Evolutionary conservation across 2,797 vertebrate genomes (phyloP).

Genomic region (Pipistrellus nathusii): DNA sequence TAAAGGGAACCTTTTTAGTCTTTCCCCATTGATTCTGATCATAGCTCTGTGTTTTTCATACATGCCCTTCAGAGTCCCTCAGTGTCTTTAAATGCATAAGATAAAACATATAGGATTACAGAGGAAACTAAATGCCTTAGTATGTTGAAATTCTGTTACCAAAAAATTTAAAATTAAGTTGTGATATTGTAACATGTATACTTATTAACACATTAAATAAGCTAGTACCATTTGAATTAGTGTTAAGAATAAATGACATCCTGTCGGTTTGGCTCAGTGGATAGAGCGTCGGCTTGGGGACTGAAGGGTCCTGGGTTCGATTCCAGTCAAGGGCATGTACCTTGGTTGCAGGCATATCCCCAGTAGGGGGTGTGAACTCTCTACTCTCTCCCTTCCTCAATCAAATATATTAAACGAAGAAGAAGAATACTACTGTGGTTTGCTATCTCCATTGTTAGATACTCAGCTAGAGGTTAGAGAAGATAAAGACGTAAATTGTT

Average conservation of each 20-base stretch:
- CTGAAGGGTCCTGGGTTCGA: no score
- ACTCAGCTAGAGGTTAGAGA: not conserved
- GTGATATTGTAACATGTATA: not conserved
- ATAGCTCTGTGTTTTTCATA: not conserved
- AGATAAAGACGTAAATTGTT: not conserved
- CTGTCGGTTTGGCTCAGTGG: no score
- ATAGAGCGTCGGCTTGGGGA: no score
- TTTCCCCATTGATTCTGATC: not conserved
- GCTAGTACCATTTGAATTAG: not conserved
- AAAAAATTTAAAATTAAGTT: conserved; percentile 4
- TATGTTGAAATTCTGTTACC: conserved; percentile 31
- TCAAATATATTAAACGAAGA: no score
- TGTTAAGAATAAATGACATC: conserved; percentile 9
- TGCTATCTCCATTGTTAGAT: not conserved
- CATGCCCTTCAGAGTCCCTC: not conserved
- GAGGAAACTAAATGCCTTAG: not conserved
- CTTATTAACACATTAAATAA: conserved; percentile 16
- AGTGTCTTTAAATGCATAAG: not conserved
- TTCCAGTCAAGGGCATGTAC: no score
- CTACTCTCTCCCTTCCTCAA: no score
- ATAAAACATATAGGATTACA: not conserved
- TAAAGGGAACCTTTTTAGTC: not conserved
- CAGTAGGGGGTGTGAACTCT: no score
- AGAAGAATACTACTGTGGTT: not conserved
- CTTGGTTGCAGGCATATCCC: no score